These are phyloP conservation scores for Callithrix jacchus DNA, from an alignment of 2,113 vertebrate species.

Conservation along the genomic window DNA sequence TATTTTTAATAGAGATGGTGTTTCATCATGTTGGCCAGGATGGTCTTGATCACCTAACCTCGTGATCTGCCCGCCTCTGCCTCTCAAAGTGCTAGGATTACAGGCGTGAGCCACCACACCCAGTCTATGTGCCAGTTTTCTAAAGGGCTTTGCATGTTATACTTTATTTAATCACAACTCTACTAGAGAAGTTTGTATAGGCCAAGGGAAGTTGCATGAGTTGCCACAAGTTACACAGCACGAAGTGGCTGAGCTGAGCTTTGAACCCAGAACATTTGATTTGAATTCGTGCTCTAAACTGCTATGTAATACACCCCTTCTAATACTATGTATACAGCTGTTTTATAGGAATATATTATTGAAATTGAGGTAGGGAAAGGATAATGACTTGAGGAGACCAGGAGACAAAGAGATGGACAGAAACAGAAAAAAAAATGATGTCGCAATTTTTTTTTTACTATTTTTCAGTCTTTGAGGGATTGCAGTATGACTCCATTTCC, in stretches of 20 bases:
- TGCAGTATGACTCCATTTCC: constrained; percentile 65
- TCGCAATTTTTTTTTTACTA: constrained; percentile 45
- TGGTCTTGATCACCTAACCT: too few relatives aligned
- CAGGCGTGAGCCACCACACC: too few relatives aligned
- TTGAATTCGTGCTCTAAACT: background rate
- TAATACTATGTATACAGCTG: background rate
- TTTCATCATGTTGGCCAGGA: too few relatives aligned
- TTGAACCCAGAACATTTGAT: background rate
- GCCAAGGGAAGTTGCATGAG: background rate
- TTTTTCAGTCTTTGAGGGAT: constrained; percentile 68
- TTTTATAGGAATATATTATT: background rate
- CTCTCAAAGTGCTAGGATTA: too few relatives aligned
- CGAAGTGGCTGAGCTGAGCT: background rate
- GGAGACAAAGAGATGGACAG: background rate
- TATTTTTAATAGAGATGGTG: too few relatives aligned
- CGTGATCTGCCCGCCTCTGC: too few relatives aligned
- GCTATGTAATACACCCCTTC: background rate
- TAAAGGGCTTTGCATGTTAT: background rate
- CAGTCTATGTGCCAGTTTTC: background rate
- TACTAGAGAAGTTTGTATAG: background rate
- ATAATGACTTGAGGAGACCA: background rate
- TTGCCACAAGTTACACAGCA: background rate
- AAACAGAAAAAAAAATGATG: constrained; percentile 50
- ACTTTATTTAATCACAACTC: background rate
- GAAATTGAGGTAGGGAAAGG: background rate